A percentile compares a stretch with the other conserved stretches of the same genome.
phyloP scores from a whole-genome alignment of 1,140 invertebrate species.

The Anoplolepis gracilipes region DNA sequence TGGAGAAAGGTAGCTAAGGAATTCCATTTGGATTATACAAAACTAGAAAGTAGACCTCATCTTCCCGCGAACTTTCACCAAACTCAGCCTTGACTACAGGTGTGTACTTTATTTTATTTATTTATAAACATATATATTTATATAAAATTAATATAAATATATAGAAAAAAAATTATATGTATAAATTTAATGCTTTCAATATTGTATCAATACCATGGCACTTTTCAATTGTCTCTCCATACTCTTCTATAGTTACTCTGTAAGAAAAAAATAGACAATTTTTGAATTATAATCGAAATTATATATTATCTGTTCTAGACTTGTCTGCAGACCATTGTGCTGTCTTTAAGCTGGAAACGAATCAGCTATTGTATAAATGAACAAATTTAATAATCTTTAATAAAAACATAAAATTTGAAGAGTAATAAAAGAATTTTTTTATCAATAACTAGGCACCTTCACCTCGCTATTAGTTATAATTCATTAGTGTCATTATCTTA shows the following conservation, averaged over 20 bases:
- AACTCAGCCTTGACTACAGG: slow-evolving; percentile 86
- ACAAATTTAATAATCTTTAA: slow-evolving; percentile 87
- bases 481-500: slow-evolving; percentile 14
- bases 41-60: slow-evolving; percentile 95
- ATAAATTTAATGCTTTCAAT: background rate
- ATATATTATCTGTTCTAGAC: slow-evolving; percentile 79
- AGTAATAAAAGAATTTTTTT: slow-evolving; percentile 79
- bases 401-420: slow-evolving; percentile 86
- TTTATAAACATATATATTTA: background rate
- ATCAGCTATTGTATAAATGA: slow-evolving; percentile 86
- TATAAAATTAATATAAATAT: background rate
- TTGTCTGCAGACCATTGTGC: slow-evolving; percentile 83
- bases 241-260: background rate
- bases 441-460: slow-evolving; percentile 50
- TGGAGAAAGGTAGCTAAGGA: slow-evolving; percentile 98
- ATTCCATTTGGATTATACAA: slow-evolving; percentile 98
- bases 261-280: background rate
- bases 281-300: slow-evolving; percentile 34
- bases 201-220: background rate
- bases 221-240: background rate
- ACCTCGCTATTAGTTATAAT: background rate
- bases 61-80: slow-evolving; percentile 84
- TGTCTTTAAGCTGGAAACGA: slow-evolving; percentile 84
- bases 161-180: background rate
- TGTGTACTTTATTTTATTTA: slow-evolving; percentile 57